phyloP scores from a whole-genome alignment of 2,888 invertebrate genomes.

The Drosophila bunnanda region DNA sequence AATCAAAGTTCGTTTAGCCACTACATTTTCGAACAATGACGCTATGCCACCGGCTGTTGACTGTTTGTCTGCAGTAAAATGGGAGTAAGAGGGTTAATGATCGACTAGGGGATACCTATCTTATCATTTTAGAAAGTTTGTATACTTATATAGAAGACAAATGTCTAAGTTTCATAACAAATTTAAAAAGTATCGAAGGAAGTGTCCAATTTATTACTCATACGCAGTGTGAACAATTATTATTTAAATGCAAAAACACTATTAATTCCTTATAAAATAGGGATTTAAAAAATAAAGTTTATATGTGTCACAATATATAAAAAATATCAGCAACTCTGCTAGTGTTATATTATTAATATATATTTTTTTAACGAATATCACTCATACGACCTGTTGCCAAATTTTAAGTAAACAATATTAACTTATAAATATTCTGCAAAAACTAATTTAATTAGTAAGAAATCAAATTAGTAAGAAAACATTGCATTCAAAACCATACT shows the following conservation, averaged over 20 bases:
- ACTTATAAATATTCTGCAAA: background rate
- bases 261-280: background rate
- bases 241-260: background rate
- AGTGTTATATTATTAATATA: background rate
- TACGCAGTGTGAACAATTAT: background rate
- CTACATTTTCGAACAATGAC: slow-evolving; percentile 67
- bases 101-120: slow-evolving; percentile 3
- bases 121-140: background rate
- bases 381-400: background rate
- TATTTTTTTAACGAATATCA: background rate
- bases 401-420: too few species aligned
- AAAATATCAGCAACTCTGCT: background rate
- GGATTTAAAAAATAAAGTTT: too few species aligned
- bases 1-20: slow-evolving; percentile 37
- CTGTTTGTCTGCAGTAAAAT: slow-evolving; percentile 64
- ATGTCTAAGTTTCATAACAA: too few species aligned
- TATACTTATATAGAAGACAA: too few species aligned
- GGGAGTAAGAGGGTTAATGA: slow-evolving; percentile 1
- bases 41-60: slow-evolving; percentile 61
- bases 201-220: background rate
- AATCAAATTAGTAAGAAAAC: too few species aligned
- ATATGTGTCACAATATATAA: too few species aligned
- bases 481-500: background rate
- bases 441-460: too few species aligned
- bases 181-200: too few species aligned